phyloP scores from a whole-genome alignment of 2,888 invertebrate genomes.

The Dolichomitus sp. region DNA sequence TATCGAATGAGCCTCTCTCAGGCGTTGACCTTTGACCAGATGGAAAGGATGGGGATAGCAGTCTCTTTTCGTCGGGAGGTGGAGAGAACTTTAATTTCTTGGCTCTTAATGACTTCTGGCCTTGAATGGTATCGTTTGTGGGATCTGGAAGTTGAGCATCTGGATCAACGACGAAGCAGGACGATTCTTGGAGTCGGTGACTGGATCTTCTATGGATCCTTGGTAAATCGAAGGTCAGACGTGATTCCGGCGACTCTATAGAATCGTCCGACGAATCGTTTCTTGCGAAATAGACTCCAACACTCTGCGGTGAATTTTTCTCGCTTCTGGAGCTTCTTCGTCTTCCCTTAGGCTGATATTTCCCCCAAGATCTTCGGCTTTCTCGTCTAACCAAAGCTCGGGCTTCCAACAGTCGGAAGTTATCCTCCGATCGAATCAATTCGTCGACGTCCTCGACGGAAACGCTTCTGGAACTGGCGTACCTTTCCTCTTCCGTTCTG shows the following conservation, averaged over 20 bases:
- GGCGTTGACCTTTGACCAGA: slow-evolving; percentile 34
- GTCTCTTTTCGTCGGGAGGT: slow-evolving; percentile 71
- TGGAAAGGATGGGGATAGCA: not conserved
- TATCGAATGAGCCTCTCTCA: slow-evolving; percentile 64
- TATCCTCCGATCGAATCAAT: slow-evolving; percentile 78
- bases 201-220: slow-evolving; percentile 27
- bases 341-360: not conserved
- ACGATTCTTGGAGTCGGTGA: not conserved
- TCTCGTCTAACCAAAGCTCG: slow-evolving; percentile 61
- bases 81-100: slow-evolving; percentile 76
- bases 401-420: slow-evolving; percentile 73
- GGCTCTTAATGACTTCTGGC: slow-evolving; percentile 20
- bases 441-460: slow-evolving; percentile 80
- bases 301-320: not conserved
- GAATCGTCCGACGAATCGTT: slow-evolving; percentile 51
- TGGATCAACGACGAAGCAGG: not conserved
- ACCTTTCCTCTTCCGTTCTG: slow-evolving; percentile 61
- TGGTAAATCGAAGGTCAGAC: not conserved
- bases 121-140: slow-evolving; percentile 21
- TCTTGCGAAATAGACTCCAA: not conserved
- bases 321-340: slow-evolving; percentile 12
- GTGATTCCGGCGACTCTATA: not conserved
- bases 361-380: slow-evolving; percentile 14
- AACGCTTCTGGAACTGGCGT: slow-evolving; percentile 75
- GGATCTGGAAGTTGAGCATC: not conserved